These are phyloP conservation scores for Spisula solida DNA, from an alignment of 2,888 invertebrate species.

Conservation along the genomic window DNA sequence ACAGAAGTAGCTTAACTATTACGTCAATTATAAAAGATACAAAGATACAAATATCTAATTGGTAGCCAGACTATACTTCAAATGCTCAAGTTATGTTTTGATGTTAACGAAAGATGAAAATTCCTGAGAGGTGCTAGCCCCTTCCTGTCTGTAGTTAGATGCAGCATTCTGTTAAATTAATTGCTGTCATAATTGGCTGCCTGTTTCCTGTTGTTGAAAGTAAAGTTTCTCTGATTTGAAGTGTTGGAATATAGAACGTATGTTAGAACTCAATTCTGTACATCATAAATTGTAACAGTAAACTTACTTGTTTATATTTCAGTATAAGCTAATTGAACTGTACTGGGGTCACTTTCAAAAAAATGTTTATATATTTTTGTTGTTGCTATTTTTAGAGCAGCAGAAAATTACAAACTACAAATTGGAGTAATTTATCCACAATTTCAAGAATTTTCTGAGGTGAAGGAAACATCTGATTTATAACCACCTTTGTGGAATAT, in stretches of 20 bases:
- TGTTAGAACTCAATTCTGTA: not conserved
- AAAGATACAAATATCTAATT: too few species aligned
- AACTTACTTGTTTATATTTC: not conserved
- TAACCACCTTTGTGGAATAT: too few species aligned
- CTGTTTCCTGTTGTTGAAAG: conserved; percentile 31
- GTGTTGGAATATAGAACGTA: not conserved
- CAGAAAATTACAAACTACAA: too few species aligned
- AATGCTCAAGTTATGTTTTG: not conserved
- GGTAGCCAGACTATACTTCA: not conserved
- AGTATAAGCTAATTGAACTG: not conserved
- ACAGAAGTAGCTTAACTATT: too few species aligned
- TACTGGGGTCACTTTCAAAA: too few species aligned
- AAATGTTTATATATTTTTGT: too few species aligned
- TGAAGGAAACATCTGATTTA: too few species aligned
- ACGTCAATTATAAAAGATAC: too few species aligned
- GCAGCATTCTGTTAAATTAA: conserved; percentile 28
- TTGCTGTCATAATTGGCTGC: conserved; percentile 37
- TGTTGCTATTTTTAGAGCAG: too few species aligned
- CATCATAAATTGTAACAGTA: not conserved
- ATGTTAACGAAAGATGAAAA: not conserved
- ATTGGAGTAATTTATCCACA: too few species aligned
- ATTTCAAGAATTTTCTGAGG: too few species aligned
- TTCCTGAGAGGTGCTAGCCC: not conserved
- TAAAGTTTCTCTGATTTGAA: conserved; percentile 8
- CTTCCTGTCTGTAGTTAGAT: conserved; percentile 8